Base-by-base conservation (phyloP, 92 coral and sea anemone genomes). In the Epizoanthus scotinus region DNA sequence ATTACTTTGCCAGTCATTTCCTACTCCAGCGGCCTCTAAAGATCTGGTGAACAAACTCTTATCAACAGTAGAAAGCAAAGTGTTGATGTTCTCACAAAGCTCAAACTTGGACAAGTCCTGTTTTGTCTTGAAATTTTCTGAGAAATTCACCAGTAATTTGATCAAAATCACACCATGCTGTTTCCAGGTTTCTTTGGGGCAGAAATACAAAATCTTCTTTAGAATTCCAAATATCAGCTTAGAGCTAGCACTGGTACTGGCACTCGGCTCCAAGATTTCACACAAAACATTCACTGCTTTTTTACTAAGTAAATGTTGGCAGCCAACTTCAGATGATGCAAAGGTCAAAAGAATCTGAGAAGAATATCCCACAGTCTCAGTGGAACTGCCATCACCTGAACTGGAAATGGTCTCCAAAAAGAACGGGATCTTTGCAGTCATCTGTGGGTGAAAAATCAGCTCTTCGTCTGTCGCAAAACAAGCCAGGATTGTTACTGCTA, bases 401-500 rank as follows among this genome's bases (percentile, higher is more conserved):
- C 79, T 75, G 0, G 90, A 58, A 63, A 93, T 73, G 0, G 71
- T 81, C 61, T 84, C 89, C 67, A 85, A 71, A 19, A 95, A 63
- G 18, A 79, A 17, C 13, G 75, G 72, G 22, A 95, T 82, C 73
- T 91, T 95, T n/a, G 91, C 67, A 15, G 88, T 62, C 89, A 95
- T 82, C 69, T 93, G 93, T 1, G 94, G 91, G 70, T 93, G 94
- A 20, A 72, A 75, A 17, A 91, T 74, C 27, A 95, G 70, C 31
- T 85, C 95, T 34, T 91, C 79, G 50, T 91, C 94, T 0, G 98
- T 91, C 0, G 92, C 86, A 83, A 95, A 95, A 70, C 99, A 91
- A 58, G 98, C 93, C 22, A 95, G 84, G 65, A 95, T 91, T 27
- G 94, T 85, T 8, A 95, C 58, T 6, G 94, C 98, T 62, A 95